A percentile compares a stretch with the other conserved stretches of the same genome.
Evolutionary conservation across 2,888 invertebrate species (phyloP).

Genomic region (Serripes groenlandicus): DNA sequence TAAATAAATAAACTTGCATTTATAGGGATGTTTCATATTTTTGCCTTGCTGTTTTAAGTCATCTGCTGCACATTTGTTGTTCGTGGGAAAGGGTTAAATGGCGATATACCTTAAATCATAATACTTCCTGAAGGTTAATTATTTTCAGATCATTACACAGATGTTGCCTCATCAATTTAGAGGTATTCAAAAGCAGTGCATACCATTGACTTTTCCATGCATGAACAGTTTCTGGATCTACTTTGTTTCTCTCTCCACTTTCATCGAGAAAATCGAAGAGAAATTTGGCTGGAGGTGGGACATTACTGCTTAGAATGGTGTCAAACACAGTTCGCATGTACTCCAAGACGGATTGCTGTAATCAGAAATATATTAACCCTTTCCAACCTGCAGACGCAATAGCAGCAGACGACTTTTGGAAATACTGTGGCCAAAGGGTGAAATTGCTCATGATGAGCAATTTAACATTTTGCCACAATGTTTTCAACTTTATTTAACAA

Average conservation of each 20-base stretch:
- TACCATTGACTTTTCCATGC: conserved; percentile 73
- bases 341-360: conserved; percentile 53
- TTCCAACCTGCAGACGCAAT: too few relatives aligned
- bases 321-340: conserved; percentile 65
- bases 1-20: too few relatives aligned
- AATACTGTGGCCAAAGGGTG: too few relatives aligned
- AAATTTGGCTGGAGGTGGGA: conserved; percentile 61
- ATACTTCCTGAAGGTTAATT: not conserved
- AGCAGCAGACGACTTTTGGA: too few relatives aligned
- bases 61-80: too few relatives aligned
- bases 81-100: too few relatives aligned
- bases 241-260: conserved; percentile 58
- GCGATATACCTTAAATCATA: not conserved
- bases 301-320: conserved; percentile 40
- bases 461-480: too few relatives aligned
- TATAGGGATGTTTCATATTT: too few relatives aligned
- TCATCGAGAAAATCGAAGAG: conserved; percentile 63
- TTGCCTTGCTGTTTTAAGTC: too few relatives aligned
- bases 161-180: not conserved
- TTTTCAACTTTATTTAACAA: too few relatives aligned
- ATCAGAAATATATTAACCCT: too few relatives aligned
- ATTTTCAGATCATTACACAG: not conserved
- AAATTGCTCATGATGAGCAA: too few relatives aligned
- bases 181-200: not conserved
- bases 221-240: conserved; percentile 62